These are phyloP conservation scores for Trichonephila inaurata DNA, from an alignment of 1,140 invertebrate genomes.

Conservation along the genomic window DNA sequence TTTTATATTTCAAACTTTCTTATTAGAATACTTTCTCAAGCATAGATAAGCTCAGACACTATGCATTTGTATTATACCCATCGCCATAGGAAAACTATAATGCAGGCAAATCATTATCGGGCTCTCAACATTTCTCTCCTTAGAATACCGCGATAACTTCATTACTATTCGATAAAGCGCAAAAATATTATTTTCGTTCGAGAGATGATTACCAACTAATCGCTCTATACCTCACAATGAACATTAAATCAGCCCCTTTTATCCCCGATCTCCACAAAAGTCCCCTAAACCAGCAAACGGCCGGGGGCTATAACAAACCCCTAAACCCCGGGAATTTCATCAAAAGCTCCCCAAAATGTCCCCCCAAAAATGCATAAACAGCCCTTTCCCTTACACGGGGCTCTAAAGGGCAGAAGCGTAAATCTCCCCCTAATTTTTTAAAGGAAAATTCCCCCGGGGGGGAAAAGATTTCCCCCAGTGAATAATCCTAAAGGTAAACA, in stretches of 20 bases:
- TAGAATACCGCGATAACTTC: too few species aligned
- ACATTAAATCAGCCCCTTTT: background rate
- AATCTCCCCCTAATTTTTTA: constrained; percentile 10
- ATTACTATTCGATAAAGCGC: too few species aligned
- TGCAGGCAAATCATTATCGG: too few species aligned
- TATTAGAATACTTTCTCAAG: too few species aligned
- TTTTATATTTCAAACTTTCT: too few species aligned
- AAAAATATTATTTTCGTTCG: too few species aligned
- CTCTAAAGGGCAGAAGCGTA: background rate
- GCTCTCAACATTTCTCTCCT: too few species aligned
- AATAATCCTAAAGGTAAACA: constrained; percentile 4
- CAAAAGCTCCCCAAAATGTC: background rate
- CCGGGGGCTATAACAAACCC: background rate
- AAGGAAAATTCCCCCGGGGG: background rate
- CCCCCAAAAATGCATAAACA: background rate
- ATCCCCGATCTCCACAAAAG: background rate
- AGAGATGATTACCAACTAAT: too few species aligned
- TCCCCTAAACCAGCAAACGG: background rate
- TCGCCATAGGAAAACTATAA: too few species aligned
- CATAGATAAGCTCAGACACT: too few species aligned
- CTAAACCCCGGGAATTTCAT: background rate
- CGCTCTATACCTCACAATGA: background rate
- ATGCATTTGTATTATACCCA: too few species aligned
- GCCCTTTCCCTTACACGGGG: background rate
- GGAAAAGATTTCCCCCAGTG: background rate